Percentiles rank a stretch among this genome's conserved stretches.
Evolutionary conservation across 2,797 vertebrate species (phyloP).

Genomic region (Scolopax rusticola): DNA sequence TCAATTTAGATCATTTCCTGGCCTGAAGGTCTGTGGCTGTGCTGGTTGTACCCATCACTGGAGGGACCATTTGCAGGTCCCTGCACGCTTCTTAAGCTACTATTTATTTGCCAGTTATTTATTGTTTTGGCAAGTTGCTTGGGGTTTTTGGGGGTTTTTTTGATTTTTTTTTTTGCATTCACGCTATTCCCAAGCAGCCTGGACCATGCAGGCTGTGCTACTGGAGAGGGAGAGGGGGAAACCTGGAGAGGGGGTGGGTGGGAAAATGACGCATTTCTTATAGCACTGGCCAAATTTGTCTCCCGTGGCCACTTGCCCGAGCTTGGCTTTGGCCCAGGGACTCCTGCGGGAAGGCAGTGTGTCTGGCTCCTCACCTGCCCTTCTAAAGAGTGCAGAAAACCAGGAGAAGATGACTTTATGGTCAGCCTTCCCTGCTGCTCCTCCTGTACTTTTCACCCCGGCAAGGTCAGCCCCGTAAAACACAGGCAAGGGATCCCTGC

Average conservation of each 20-base stretch:
- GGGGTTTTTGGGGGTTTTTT: too few species aligned
- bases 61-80: not conserved
- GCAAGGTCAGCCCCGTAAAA: not conserved
- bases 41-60: rapidly evolving
- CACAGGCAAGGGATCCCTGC: not conserved
- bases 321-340: rapidly evolving
- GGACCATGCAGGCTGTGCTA: not conserved
- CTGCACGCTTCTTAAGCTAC: not conserved
- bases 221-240: not conserved
- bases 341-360: rapidly evolving
- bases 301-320: rapidly evolving
- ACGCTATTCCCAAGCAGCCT: not conserved
- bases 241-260: too few species aligned
- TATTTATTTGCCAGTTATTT: not conserved
- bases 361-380: not conserved
- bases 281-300: not conserved
- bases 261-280: not conserved
- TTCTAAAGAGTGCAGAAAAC: not conserved
- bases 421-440: not conserved
- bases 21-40: not conserved
- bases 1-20: constrained; percentile 37
- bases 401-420: not conserved
- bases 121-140: not conserved
- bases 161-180: not conserved
- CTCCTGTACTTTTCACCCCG: not conserved